Evolutionary conservation across 2,113 vertebrate genomes (phyloP), one percentile per base, ranked within the genome.

Genomic region (Bufo bufo): DNA sequence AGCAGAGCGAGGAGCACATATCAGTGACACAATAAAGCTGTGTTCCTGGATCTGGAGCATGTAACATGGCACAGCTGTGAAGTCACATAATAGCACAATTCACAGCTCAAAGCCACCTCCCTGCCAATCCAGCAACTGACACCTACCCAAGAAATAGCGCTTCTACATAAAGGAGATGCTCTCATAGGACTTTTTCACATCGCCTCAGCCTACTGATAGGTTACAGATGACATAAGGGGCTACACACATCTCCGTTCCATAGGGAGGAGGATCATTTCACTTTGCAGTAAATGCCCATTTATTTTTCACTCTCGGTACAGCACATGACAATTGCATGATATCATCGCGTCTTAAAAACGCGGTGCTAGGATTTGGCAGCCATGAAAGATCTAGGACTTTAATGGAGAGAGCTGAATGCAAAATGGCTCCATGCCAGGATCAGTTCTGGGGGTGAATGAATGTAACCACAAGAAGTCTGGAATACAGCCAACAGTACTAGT

Each of bases 11-110:
- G 43, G 7, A 3, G 45, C 47, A 50, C 71, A 45, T 45, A 14
- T 74, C 43, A 45, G 23, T 14, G 33, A 72, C n/a, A 78, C 75
- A 78, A 20, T 79, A 43, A 33, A 56, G 50, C 52, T 33, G 52
- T 79, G 47, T 77, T 54, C n/a, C 5, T 9, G 63, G 58, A 63
- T 17, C 17, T 63, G 58, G 11, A 12, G 33, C 8, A 10, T 63
- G 61, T 50, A 20, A 11, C 61, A 82, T 47, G 20, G 47, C 59
- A 82, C 81, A 82, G 81, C 81, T 82, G 81, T 50, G 47, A 11
- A 52, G 10, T 52, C 16, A 61, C 17, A 80, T 7, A 83, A 82
- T 20, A 14, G 59, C 45, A 63, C 59, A n/a, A 82, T 65, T 61
- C 79, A 82, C 9, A 65, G 17, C 43, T 66, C 80, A 49, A 82